phyloP scores from a whole-genome alignment of 2,113 vertebrate genomes.

The Sturnira hondurensis region DNA sequence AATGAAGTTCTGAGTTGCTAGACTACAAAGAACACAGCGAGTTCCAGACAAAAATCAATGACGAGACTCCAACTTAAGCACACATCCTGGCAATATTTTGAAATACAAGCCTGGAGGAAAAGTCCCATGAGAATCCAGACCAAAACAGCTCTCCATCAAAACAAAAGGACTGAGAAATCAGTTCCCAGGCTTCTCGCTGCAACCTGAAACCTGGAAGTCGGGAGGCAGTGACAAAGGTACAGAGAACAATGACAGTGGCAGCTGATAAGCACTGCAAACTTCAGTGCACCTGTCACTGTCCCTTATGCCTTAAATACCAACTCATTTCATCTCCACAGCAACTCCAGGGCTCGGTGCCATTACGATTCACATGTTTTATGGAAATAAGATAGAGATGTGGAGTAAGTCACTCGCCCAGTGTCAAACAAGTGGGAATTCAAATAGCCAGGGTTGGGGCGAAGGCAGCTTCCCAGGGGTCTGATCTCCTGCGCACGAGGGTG shows the following conservation, averaged over 20 bases:
- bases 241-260: not conserved
- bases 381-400: not conserved
- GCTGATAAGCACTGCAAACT: fast-evolving
- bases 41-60: not conserved
- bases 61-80: not conserved
- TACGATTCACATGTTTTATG: not conserved
- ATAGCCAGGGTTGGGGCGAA: not conserved
- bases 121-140: not conserved
- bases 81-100: not conserved
- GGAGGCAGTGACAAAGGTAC: not conserved
- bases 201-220: not conserved
- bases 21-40: not conserved
- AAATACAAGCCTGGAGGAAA: slow-evolving; percentile 6
- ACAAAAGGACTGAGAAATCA: not conserved
- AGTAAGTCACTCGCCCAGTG: not conserved
- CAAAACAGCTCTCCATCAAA: not conserved
- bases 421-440: not conserved
- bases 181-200: not conserved
- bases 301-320: not conserved
- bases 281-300: not conserved
- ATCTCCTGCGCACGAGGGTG: not conserved
- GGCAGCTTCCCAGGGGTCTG: not conserved
- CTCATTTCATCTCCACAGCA: not conserved
- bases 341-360: not conserved
- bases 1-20: not conserved